These are phyloP conservation scores for Chymomyza procnemis DNA, from an alignment of 2,888 invertebrate genomes.

Conservation along the genomic window DNA sequence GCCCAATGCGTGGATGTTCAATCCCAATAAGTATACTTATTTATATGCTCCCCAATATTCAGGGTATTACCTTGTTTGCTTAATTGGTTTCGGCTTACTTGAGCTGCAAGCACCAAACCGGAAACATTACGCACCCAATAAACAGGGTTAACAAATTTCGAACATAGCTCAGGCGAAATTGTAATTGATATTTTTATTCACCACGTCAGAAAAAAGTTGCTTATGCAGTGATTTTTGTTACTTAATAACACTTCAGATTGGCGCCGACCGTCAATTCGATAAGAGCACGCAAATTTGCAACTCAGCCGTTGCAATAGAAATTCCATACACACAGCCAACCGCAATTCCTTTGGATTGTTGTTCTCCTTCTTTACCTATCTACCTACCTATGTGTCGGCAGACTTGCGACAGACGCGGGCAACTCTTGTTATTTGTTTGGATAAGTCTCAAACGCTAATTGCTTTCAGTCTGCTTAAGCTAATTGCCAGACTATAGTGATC, in stretches of 20 bases:
- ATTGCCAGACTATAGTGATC: slow-evolving; percentile 47
- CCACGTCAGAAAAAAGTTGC: background rate
- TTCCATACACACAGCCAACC: background rate
- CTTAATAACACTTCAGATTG: background rate
- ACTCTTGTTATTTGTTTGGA: slow-evolving; percentile 43
- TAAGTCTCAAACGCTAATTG: slow-evolving; percentile 66
- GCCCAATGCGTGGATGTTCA: background rate
- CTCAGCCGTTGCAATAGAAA: slow-evolving; percentile 1
- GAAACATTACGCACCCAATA: slow-evolving; percentile 28
- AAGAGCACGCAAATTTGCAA: background rate
- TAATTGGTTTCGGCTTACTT: slow-evolving; percentile 26
- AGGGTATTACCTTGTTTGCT: slow-evolving; percentile 8
- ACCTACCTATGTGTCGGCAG: slow-evolving; percentile 32
- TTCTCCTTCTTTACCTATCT: no score
- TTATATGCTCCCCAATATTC: background rate
- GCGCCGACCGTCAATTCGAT: background rate
- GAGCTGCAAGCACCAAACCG: slow-evolving; percentile 12
- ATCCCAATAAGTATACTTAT: background rate
- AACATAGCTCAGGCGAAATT: background rate
- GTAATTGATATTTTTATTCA: slow-evolving; percentile 25
- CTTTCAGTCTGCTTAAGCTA: slow-evolving; percentile 68
- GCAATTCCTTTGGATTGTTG: background rate
- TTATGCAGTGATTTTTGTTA: slow-evolving; percentile 21
- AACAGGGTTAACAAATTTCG: background rate
- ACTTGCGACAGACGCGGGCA: slow-evolving; percentile 25